Evolutionary conservation across 2,888 invertebrate species (phyloP).

Genomic region (Melieria crassipennis): DNA sequence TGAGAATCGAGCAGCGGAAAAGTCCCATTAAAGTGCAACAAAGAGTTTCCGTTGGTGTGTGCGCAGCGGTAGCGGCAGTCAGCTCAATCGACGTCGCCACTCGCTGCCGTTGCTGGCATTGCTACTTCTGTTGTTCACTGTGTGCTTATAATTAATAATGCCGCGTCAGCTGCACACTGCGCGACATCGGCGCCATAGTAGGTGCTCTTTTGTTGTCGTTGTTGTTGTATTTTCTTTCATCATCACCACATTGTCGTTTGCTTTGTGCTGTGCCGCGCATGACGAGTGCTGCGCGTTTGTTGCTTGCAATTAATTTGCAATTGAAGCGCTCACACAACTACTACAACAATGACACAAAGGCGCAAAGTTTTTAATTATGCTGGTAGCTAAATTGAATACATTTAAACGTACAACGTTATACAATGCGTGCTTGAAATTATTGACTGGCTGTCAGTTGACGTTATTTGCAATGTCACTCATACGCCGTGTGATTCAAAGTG

Average conservation of each 20-base stretch:
- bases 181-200: slow-evolving; percentile 13
- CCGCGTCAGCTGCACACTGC: slow-evolving; percentile 27
- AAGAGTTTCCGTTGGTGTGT: neutral
- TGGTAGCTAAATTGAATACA: too few relatives aligned
- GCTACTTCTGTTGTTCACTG: slow-evolving; percentile 17
- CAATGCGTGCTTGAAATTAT: neutral
- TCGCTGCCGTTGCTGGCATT: neutral
- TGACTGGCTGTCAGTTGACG: too few relatives aligned
- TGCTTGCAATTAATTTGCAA: slow-evolving; percentile 28
- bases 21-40: too few relatives aligned
- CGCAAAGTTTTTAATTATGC: neutral
- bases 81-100: too few relatives aligned
- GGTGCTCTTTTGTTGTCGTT: neutral
- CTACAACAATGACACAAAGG: slow-evolving; percentile 1
- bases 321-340: neutral
- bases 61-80: neutral
- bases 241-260: too few relatives aligned
- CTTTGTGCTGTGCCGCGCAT: neutral
- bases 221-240: too few relatives aligned
- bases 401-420: neutral
- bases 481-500: too few relatives aligned
- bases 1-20: too few relatives aligned
- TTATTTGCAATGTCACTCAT: too few relatives aligned
- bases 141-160: slow-evolving; percentile 31
- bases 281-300: slow-evolving; percentile 12